Evolutionary conservation across 2,888 invertebrate species (phyloP), one percentile per base, ranked within the genome.

Genomic region (Ophion ellenae): DNA sequence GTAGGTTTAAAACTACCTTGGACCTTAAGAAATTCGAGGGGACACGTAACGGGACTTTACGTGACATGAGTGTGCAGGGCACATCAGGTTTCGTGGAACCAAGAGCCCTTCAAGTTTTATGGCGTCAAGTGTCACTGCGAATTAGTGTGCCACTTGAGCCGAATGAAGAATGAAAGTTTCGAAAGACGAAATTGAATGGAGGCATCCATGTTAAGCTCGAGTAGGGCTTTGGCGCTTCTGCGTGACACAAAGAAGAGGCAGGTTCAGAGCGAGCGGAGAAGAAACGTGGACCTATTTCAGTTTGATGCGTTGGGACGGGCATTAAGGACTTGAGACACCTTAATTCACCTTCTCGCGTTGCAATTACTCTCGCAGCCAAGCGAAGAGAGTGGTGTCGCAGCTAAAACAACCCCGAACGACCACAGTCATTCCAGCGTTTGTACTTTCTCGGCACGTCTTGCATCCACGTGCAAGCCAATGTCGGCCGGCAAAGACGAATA

Each of bases 231-330:
- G 11, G 64, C 5, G 57, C 20, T 11, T 63, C 24, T 32, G 24
- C 9, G 24, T 28, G 32, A 32, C 47, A 59, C 17, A 59, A 28
- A 28, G 47, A 69, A 74, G 36, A 28, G 28, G 59, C 28, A n/a
- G 53, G 45, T 36, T 28, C 11, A 11, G 61, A 17, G 70, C 2
- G 47, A 63, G 36, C 24, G 28, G 17, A 36, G 57, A n/a, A 67
- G 73, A 45, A 61, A 82, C 47, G 47, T 45, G 66, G 69, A 83
- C 67, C 78, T 63, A 77, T 85, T 85, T 78, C 67, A 64, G 45
- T 24, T 67, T 69, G 67, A 63, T 63, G 74, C 74, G 73, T 78
- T 61, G 32, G 57, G 32, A 73, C 20, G 32, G 73, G 73, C 73
- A 73, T 59, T 73, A 73, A 57, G 73, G 14, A 69, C 45, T 81